A percentile compares a stretch with the other conserved stretches of the same genome.
These are phyloP conservation scores for Origma solitaria DNA, from an alignment of 2,113 vertebrate species.

Conservation along the genomic window DNA sequence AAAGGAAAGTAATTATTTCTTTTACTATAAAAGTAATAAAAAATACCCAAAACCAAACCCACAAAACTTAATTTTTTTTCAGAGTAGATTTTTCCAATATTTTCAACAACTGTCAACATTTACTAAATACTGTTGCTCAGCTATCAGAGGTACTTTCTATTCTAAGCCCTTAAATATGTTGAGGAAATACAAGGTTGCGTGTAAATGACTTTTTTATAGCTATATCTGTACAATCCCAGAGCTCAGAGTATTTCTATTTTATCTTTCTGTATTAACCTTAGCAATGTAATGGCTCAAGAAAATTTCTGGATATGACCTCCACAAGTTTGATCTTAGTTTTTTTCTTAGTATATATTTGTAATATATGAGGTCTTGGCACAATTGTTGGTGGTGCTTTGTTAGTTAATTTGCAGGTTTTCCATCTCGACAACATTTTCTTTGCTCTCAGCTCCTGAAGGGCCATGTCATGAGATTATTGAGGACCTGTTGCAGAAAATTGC, in stretches of 20 bases:
- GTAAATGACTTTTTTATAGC: not conserved
- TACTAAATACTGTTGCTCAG: not conserved
- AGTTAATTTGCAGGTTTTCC: not conserved
- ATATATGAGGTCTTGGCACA: not conserved
- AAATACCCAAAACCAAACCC: not conserved
- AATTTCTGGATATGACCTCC: not conserved
- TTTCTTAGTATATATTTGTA: not conserved
- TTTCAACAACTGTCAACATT: not conserved
- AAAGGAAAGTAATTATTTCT: not conserved
- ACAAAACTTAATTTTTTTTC: not conserved
- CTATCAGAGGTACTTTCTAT: not conserved
- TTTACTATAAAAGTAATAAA: not conserved
- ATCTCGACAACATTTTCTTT: slow-evolving; percentile 7
- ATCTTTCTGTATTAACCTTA: not conserved
- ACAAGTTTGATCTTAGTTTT: not conserved
- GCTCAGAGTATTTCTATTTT: not conserved
- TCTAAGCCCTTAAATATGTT: not conserved
- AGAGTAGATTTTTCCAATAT: not conserved
- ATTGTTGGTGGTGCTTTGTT: not conserved
- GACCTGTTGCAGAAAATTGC: slow-evolving; percentile 41
- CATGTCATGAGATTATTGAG: slow-evolving; percentile 47
- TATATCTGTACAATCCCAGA: not conserved
- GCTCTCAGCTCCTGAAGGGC: slow-evolving; percentile 14
- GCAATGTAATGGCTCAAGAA: not conserved
- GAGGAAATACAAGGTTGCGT: not conserved